Evolutionary conservation across 2,797 vertebrate genomes (phyloP).

Genomic region (Argentina silus): DNA sequence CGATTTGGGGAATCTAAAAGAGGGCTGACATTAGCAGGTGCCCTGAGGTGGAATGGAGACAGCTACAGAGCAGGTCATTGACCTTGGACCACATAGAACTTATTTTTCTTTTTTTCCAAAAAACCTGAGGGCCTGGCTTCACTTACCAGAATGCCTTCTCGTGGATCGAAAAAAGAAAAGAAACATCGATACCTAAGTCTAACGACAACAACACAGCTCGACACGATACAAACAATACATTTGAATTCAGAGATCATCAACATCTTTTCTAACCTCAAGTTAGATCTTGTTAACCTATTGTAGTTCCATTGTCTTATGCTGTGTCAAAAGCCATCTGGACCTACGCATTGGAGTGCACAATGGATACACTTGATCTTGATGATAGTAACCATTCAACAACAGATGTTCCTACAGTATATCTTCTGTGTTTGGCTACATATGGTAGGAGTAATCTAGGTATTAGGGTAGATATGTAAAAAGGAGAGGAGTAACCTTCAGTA

Average conservation of each 20-base stretch:
- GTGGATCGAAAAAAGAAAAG: slow-evolving; percentile 3
- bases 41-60: slow-evolving; percentile 80
- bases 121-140: slow-evolving; percentile 76
- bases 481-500: slow-evolving; percentile 39
- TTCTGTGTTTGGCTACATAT: slow-evolving; percentile 7
- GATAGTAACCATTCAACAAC: background rate
- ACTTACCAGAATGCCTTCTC: slow-evolving; percentile 57
- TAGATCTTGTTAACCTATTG: too few relatives aligned
- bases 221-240: too few relatives aligned
- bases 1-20: slow-evolving; percentile 73
- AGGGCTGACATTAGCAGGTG: slow-evolving; percentile 80
- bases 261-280: too few relatives aligned
- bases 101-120: slow-evolving; percentile 62
- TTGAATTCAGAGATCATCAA: too few relatives aligned
- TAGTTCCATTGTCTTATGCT: too few relatives aligned
- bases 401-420: background rate
- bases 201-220: background rate
- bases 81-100: slow-evolving; percentile 80
- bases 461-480: background rate
- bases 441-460: background rate
- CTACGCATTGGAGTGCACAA: too few relatives aligned
- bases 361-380: too few relatives aligned
- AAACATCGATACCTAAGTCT: background rate
- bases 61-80: slow-evolving; percentile 81
- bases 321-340: too few relatives aligned